phyloP scores from a whole-genome alignment of 1,140 invertebrate species.

The Carcinoscorpius rotundicauda region DNA sequence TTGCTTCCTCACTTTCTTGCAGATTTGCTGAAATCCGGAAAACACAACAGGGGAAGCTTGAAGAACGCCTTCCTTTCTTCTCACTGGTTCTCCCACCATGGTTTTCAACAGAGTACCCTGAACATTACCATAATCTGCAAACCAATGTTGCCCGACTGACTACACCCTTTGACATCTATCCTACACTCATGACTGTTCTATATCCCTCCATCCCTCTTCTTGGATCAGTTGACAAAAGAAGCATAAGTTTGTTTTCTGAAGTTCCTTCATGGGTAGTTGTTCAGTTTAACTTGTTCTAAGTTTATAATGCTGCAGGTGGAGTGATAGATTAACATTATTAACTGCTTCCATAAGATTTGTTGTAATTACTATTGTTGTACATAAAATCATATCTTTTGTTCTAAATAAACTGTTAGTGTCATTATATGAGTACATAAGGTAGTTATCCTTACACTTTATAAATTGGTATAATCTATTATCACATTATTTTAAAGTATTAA shows the following conservation, averaged over 20 bases:
- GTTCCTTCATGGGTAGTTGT: slow-evolving; percentile 43
- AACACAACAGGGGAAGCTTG: slow-evolving; percentile 75
- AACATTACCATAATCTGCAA: slow-evolving; percentile 48
- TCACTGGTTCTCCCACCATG: slow-evolving; percentile 58
- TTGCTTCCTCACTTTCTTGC: slow-evolving; percentile 13
- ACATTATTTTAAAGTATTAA: no score
- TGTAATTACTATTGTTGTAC: no score
- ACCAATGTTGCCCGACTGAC: slow-evolving; percentile 53
- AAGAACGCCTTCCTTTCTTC: slow-evolving; percentile 77
- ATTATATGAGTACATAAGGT: no score
- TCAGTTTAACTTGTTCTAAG: background rate
- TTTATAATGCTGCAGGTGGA: slow-evolving; percentile 7
- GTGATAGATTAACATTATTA: slow-evolving; percentile 5
- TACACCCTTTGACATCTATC: slow-evolving; percentile 69
- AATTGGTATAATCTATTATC: no score
- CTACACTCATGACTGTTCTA: slow-evolving; percentile 51
- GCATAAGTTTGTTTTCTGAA: slow-evolving; percentile 51
- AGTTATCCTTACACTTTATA: no score
- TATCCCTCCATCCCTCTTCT: slow-evolving; percentile 36
- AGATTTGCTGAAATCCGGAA: slow-evolving; percentile 61
- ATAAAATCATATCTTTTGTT: no score
- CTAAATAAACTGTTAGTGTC: no score
- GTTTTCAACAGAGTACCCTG: slow-evolving; percentile 46
- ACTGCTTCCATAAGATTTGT: no score
- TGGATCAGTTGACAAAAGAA: slow-evolving; percentile 44